phyloP scores from a whole-genome alignment of 2,113 vertebrate genomes.

The Psilopsiagon aymara region DNA sequence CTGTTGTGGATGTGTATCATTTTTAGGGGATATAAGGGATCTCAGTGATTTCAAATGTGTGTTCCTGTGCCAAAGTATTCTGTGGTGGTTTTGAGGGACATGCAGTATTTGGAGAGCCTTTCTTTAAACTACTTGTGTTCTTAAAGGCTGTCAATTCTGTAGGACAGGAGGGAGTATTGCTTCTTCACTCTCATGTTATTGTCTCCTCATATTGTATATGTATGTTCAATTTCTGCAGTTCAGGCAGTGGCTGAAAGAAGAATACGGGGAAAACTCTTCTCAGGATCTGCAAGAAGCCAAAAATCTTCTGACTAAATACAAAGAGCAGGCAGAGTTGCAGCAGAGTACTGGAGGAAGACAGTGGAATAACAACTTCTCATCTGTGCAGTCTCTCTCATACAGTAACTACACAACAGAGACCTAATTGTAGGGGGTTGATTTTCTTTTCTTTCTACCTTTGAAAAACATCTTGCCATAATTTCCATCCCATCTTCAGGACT shows the following conservation, averaged over 20 bases:
- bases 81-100: not conserved
- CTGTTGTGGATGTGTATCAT: not conserved
- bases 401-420: slow-evolving; percentile 75
- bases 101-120: not conserved
- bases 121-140: not conserved
- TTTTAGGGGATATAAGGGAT: not conserved
- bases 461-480: not conserved
- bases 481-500: slow-evolving; percentile 19
- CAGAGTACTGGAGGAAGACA: slow-evolving; percentile 65
- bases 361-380: slow-evolving; percentile 74
- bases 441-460: slow-evolving; percentile 1
- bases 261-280: slow-evolving; percentile 88
- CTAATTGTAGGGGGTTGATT: not conserved
- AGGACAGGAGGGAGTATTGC: not conserved
- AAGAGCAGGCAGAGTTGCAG: slow-evolving; percentile 66
- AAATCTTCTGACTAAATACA: slow-evolving; percentile 83
- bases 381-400: slow-evolving; percentile 69
- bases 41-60: not conserved
- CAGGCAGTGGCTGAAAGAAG: slow-evolving; percentile 86
- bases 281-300: slow-evolving; percentile 86
- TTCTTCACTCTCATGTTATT: not conserved
- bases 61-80: not conserved
- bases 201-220: not conserved
- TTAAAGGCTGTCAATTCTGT: not conserved
- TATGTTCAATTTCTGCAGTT: slow-evolving; percentile 76